Conservation (phyloP, 2,888 invertebrate genomes). For the Phlogophora meticulosa region DNA sequence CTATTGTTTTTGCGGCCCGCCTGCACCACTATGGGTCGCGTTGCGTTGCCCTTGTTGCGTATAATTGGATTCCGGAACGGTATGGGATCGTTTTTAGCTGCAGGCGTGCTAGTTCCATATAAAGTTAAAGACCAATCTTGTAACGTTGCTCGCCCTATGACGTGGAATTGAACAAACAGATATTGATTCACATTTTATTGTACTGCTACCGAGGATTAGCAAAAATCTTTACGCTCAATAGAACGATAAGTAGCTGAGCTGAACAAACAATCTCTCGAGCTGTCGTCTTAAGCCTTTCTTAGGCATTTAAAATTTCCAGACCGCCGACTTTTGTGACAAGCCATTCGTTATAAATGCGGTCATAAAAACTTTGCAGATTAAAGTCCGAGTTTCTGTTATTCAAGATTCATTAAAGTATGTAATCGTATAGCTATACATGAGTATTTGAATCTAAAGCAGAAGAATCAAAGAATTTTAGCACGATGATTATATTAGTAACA, state of each 20-base stretch:
- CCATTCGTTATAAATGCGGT: constrained; percentile 58
- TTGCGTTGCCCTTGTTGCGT: constrained; percentile 84
- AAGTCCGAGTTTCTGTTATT: constrained; percentile 48
- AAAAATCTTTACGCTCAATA: constrained; percentile 47
- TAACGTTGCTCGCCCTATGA: constrained; percentile 96
- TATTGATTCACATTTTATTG: constrained; percentile 58
- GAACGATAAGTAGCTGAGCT: constrained; percentile 45
- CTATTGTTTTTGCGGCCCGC: constrained; percentile 84
- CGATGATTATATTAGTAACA: constrained; percentile 5
- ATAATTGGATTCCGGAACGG: constrained; percentile 88
- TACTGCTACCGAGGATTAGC: constrained; percentile 35
- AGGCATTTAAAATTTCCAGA: constrained; percentile 51
- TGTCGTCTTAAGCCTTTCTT: constrained; percentile 48
- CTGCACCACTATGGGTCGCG: constrained; percentile 86
- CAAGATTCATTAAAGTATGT: constrained; percentile 35
- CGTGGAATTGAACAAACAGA: constrained; percentile 70
- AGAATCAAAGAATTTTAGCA: too few relatives aligned
- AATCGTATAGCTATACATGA: constrained; percentile 12
- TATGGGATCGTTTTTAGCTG: constrained; percentile 92
- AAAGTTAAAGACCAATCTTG: constrained; percentile 98
- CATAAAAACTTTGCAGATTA: constrained; percentile 63
- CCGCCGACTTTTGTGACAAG: constrained; percentile 60
- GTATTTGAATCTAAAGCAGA: constrained; percentile 31
- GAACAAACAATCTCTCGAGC: constrained; percentile 59
- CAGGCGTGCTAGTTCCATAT: constrained; percentile 95